These are phyloP conservation scores for Pangasianodon gigas DNA, from an alignment of 2,113 vertebrate species.

Conservation along the genomic window DNA sequence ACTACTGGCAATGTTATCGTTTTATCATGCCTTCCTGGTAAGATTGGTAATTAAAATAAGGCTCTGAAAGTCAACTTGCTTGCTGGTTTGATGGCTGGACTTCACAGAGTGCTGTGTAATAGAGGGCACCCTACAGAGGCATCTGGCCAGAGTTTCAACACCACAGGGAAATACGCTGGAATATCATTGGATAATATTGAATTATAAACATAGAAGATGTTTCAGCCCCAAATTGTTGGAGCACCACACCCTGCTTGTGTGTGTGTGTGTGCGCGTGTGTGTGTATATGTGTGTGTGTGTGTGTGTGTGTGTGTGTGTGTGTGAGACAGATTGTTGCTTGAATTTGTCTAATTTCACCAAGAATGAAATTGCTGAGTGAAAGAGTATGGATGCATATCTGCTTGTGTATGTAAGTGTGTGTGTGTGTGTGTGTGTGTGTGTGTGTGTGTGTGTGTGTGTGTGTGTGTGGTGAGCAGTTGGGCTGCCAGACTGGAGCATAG, in stretches of 20 bases:
- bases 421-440: conserved; percentile 41
- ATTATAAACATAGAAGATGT: conserved; percentile 9
- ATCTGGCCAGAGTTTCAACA: conserved; percentile 18
- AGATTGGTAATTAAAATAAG: conserved; percentile 31
- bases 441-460: conserved; percentile 43
- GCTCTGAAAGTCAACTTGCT: conserved; percentile 1
- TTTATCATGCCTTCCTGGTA: conserved; percentile 11
- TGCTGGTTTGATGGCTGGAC: conserved; percentile 6
- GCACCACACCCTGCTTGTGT: conserved; percentile 2
- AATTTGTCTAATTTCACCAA: conserved; percentile 52
- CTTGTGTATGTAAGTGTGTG: conserved; percentile 27
- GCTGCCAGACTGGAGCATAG: conserved; percentile 60
- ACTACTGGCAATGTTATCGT: not conserved
- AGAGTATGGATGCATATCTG: conserved; percentile 2
- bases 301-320: not conserved
- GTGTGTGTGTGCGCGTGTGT: conserved; percentile 35
- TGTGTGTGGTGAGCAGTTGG: conserved; percentile 53
- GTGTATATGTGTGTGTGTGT: conserved; percentile 40
- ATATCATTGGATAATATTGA: conserved; percentile 33
- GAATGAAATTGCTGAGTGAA: conserved; percentile 77
- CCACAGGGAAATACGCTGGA: conserved; percentile 24
- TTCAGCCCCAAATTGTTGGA: conserved; percentile 4
- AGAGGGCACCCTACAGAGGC: conserved; percentile 21
- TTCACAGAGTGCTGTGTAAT: conserved; percentile 37
- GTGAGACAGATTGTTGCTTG: conserved; percentile 18